These are phyloP conservation scores for Liparis tanakae DNA, from an alignment of 2,797 vertebrate species.

Conservation along the genomic window DNA sequence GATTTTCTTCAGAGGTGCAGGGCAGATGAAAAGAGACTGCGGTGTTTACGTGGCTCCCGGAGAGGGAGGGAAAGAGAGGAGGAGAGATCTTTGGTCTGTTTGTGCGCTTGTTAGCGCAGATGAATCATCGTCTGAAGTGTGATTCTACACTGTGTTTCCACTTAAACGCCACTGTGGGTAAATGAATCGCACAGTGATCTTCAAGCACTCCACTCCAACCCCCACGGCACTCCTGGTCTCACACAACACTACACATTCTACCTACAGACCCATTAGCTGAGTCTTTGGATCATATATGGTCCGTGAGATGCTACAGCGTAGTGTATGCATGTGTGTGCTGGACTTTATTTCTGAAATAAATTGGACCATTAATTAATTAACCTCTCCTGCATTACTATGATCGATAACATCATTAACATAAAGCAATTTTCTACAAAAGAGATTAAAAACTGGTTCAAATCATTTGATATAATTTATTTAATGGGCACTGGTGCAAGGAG, in stretches of 20 bases:
- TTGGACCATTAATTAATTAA: constrained; percentile 12
- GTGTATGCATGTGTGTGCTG: background rate
- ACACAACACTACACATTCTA: constrained; percentile 1
- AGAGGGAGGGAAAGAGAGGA: constrained; percentile 15
- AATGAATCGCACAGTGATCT: constrained; percentile 39
- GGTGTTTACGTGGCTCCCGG: constrained; percentile 33
- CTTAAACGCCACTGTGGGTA: constrained; percentile 53
- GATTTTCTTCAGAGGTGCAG: constrained; percentile 31
- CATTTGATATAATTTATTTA: constrained; percentile 20
- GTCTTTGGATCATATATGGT: background rate
- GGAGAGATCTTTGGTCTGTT: constrained; percentile 37
- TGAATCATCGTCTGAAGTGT: constrained; percentile 58
- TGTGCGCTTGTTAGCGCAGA: constrained; percentile 47
- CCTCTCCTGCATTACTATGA: background rate
- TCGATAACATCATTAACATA: constrained; percentile 4
- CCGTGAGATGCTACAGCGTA: background rate
- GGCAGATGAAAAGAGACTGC: constrained; percentile 35
- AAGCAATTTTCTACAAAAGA: constrained; percentile 13
- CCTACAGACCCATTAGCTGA: background rate
- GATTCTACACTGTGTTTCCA: constrained; percentile 33
- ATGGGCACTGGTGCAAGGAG: background rate
- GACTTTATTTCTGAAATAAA: constrained; percentile 1
- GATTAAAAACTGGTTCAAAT: constrained; percentile 5
- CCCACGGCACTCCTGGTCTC: constrained; percentile 6
- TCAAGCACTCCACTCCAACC: constrained; percentile 40